Conservation (phyloP, 2,888 invertebrate genomes). For the Chorisops tibialis region DNA sequence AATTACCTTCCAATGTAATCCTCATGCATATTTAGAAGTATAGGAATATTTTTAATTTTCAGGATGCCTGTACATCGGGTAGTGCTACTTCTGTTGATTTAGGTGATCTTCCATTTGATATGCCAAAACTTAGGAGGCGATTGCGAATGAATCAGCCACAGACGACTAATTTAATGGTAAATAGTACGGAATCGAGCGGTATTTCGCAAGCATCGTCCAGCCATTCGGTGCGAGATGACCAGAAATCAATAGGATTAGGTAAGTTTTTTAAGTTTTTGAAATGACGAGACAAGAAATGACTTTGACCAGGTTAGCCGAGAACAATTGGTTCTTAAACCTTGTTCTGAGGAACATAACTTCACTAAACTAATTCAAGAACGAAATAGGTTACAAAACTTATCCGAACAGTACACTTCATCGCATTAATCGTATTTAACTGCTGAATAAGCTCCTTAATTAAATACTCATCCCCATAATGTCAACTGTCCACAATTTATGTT, state of each 20-base stretch:
- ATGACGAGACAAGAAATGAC: too few relatives aligned
- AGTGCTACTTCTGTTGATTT: slow-evolving; percentile 74
- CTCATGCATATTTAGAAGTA: background rate
- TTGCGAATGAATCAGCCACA: slow-evolving; percentile 58
- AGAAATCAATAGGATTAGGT: slow-evolving; percentile 57
- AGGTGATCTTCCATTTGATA: slow-evolving; percentile 82
- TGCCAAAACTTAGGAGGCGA: slow-evolving; percentile 81
- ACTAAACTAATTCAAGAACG: too few relatives aligned
- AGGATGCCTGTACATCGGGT: slow-evolving; percentile 63
- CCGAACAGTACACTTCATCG: too few relatives aligned
- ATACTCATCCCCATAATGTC: background rate
- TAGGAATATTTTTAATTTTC: background rate
- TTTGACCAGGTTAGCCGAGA: too few relatives aligned
- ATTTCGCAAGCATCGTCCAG: slow-evolving; percentile 80
- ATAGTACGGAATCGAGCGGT: slow-evolving; percentile 66
- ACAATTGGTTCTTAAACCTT: too few relatives aligned
- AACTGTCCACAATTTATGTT: too few relatives aligned
- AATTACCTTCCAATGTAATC: too few relatives aligned
- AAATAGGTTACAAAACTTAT: too few relatives aligned
- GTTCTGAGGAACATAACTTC: too few relatives aligned
- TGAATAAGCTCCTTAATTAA: background rate
- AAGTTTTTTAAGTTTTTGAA: slow-evolving; percentile 34
- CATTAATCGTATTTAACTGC: background rate
- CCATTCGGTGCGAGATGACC: slow-evolving; percentile 73
- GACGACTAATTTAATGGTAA: slow-evolving; percentile 44